phyloP scores from a whole-genome alignment of 2,888 invertebrate species.

The Trissolcus brochymenae region DNA sequence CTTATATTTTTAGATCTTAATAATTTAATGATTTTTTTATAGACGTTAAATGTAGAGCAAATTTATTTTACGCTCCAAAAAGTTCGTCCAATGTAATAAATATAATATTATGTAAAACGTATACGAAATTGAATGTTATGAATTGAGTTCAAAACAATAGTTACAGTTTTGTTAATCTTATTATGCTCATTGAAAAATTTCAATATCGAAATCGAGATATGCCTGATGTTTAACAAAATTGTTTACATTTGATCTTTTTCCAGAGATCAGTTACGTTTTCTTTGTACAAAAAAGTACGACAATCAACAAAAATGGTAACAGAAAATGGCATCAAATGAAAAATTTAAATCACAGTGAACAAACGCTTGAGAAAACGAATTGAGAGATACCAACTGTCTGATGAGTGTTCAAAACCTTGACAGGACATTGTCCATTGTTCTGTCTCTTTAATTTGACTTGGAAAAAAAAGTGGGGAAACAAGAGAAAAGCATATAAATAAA shows the following conservation, averaged over 20 bases:
- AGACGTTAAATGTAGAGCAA: conserved; percentile 40
- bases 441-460: conserved; percentile 17
- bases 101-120: not conserved
- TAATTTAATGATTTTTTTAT: conserved; percentile 27
- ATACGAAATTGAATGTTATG: too few species aligned
- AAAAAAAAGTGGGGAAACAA: conserved; percentile 12
- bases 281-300: not conserved
- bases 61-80: conserved; percentile 44
- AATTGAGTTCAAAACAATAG: too few species aligned
- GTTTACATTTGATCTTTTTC: not conserved
- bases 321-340: not conserved
- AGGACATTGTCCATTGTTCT: conserved; percentile 36
- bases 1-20: conserved; percentile 45
- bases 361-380: conserved; percentile 6
- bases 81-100: conserved; percentile 24
- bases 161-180: too few species aligned
- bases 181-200: too few species aligned
- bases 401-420: conserved; percentile 8
- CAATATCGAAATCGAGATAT: too few species aligned
- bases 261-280: not conserved
- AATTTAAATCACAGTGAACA: not conserved
- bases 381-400: conserved; percentile 22
- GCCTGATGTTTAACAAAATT: too few species aligned
- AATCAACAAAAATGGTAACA: not conserved
- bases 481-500: conserved; percentile 18